Percentiles rank a stretch among this genome's conserved stretches.
Conservation (phyloP, 2,113 vertebrate genomes). For the Mustela nigripes region DNA sequence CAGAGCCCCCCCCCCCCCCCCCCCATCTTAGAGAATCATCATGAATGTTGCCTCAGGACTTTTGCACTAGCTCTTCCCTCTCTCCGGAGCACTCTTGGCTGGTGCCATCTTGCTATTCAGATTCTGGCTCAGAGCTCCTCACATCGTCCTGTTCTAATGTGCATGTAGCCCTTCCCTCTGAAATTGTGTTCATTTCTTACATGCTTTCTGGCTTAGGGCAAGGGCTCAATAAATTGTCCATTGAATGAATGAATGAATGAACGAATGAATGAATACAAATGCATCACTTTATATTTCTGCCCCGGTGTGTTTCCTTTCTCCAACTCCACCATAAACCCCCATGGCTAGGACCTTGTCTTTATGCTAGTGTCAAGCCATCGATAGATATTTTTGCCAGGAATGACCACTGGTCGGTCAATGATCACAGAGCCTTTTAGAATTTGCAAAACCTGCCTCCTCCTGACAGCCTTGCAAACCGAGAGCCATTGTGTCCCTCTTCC, state of each 20-base stretch:
- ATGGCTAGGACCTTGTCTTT: neutral
- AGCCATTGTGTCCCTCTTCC: accelerated
- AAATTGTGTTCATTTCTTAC: neutral
- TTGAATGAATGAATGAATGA: neutral
- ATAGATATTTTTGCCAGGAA: neutral
- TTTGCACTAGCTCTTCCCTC: neutral
- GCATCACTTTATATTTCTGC: neutral
- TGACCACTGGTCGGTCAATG: neutral
- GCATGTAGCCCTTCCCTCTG: neutral
- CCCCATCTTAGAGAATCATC: accelerated
- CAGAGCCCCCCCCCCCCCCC: too few species aligned
- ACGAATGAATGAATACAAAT: neutral
- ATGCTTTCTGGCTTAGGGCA: neutral
- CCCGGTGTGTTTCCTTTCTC: neutral
- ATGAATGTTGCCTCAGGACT: neutral
- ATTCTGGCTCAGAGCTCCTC: neutral
- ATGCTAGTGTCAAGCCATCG: neutral
- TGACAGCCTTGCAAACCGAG: neutral
- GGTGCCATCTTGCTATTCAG: neutral
- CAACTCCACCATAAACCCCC: neutral
- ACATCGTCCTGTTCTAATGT: neutral
- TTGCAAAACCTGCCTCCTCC: neutral
- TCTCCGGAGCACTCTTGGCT: neutral
- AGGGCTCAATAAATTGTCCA: neutral
- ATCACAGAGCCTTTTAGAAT: neutral